phyloP scores from a whole-genome alignment of 1,140 invertebrate genomes.

The Samia ricini region DNA sequence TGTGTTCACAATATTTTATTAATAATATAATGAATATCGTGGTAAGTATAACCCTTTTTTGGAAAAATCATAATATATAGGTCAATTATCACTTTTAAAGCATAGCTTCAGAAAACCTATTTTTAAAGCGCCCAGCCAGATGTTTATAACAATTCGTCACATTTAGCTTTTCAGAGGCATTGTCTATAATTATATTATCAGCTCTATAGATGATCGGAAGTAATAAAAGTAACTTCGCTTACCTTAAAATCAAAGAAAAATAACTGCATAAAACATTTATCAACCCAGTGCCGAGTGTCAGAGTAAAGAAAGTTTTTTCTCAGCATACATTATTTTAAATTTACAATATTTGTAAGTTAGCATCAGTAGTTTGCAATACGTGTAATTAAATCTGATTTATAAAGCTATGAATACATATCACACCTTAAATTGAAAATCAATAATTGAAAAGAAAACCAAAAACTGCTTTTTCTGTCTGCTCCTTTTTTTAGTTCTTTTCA shows the following conservation, averaged over 20 bases:
- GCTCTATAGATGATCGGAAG: neutral
- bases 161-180: neutral
- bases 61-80: neutral
- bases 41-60: neutral
- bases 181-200: neutral
- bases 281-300: constrained; percentile 9
- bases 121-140: neutral
- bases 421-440: constrained; percentile 7
- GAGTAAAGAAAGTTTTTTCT: neutral
- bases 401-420: neutral
- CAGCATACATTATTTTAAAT: constrained; percentile 5
- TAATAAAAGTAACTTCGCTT: neutral
- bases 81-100: neutral
- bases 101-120: neutral
- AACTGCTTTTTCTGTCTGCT: neutral
- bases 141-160: neutral
- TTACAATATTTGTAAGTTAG: neutral
- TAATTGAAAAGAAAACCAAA: neutral
- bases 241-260: neutral
- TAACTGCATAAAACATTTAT: neutral
- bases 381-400: neutral
- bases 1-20: neutral
- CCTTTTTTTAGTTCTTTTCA: neutral
- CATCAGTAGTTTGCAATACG: neutral
- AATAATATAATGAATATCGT: neutral